Base-by-base conservation (phyloP, 2,113 vertebrate genomes). In the Malurus melanocephalus region DNA sequence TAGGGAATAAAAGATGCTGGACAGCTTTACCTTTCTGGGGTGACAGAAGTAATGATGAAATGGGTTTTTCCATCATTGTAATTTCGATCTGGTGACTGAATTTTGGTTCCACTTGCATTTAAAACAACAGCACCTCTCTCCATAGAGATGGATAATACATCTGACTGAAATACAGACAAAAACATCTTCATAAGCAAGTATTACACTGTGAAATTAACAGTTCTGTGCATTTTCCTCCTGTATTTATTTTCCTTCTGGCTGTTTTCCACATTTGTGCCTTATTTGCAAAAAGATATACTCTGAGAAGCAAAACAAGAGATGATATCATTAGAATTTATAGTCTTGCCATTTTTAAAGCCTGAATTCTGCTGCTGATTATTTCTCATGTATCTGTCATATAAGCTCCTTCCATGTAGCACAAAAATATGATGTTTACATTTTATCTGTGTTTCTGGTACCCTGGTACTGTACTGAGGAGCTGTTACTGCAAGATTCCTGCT, bases 31-130 rank as follows among this genome's bases (percentile, higher is more conserved):
- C 98, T 99, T 80, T 97, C 92, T 64, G 96, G 96, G 26, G 97
- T 98, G 48, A 99, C 94, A 24, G 98, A 98, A 42, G 98, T 97
- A 46, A 99, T 95, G 77, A 99, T 69, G 93, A 99, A 99, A 91
- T 99, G 99, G 10, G 96, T 93, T 84, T 97, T 97, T 49, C 99
- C 99, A 24, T 99, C 99, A 2, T 97, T 97, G 94, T 99, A 99
- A 65, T 97, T 97, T 86, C 97, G 98, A 53, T 98, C 97, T 75
- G 97, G 92, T 1, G 98, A 98, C 93, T 98, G 98, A 67, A 99
- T 97, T 96, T 97, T 98, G 38, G 90, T 96, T 75, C 98, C 98
- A 90, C 96, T 98, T 83, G 95, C 97, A 83, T 98, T 98, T 95
- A 99, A 96, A 87, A 99, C 95, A 18, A 99, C 98, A 8, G 97